These are phyloP conservation scores for Procambarus clarkii DNA, from an alignment of 1,140 invertebrate species.

Conservation along the genomic window DNA sequence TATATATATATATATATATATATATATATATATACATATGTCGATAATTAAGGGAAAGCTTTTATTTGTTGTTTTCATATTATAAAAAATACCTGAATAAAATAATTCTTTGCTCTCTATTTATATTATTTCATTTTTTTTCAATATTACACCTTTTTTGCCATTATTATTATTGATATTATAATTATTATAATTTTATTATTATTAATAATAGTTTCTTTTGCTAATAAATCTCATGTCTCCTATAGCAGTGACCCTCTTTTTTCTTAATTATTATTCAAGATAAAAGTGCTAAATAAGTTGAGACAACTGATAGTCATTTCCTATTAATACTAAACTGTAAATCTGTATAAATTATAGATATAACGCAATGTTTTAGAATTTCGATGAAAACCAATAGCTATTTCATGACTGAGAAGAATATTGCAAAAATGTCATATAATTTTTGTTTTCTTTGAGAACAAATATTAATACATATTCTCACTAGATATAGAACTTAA, in stretches of 20 bases:
- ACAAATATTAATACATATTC: constrained; percentile 18
- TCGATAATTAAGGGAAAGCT: too few relatives aligned
- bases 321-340: constrained; percentile 50
- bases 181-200: too few relatives aligned
- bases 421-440: constrained; percentile 33
- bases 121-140: too few relatives aligned
- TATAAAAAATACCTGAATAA: too few relatives aligned
- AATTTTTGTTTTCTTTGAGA: constrained; percentile 25
- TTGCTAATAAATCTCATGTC: too few relatives aligned
- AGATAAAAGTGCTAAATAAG: constrained; percentile 15
- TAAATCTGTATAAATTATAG: constrained; percentile 45
- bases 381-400: constrained; percentile 22
- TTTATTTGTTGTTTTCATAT: too few relatives aligned
- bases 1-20: not conserved
- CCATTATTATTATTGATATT: too few relatives aligned
- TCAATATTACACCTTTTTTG: too few relatives aligned
- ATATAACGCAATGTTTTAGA: constrained; percentile 18
- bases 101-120: too few relatives aligned
- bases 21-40: too few relatives aligned
- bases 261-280: not conserved
- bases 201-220: too few relatives aligned
- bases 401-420: constrained; percentile 7
- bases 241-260: not conserved
- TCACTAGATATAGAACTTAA: constrained; percentile 31
- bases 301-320: constrained; percentile 58